Evolutionary conservation across 1,140 invertebrate species (phyloP).

Genomic region (Adoxophyes honmai): DNA sequence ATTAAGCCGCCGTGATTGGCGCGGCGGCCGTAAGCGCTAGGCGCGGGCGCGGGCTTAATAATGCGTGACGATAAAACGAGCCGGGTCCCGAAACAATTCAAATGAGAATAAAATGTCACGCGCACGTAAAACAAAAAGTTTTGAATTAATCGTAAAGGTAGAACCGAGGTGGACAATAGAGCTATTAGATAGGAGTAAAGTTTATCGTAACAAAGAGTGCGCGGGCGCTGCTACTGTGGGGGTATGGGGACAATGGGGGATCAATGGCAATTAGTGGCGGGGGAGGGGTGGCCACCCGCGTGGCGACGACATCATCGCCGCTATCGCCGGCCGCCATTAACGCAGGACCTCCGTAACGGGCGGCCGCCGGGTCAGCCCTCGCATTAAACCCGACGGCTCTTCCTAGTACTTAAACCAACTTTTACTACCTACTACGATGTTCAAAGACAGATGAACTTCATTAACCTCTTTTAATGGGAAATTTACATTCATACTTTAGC

Average conservation of each 20-base stretch:
- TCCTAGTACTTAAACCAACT: too few relatives aligned
- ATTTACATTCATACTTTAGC: too few relatives aligned
- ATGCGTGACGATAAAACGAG: conserved; percentile 6
- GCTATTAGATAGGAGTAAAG: conserved; percentile 10
- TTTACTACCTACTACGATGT: too few relatives aligned
- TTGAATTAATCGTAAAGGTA: conserved; percentile 12
- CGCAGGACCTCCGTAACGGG: not conserved
- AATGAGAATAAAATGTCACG: conserved; percentile 10
- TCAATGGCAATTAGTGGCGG: not conserved
- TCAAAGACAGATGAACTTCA: too few relatives aligned
- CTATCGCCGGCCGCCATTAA: not conserved
- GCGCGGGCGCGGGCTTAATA: not conserved
- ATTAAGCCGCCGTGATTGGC: not conserved
- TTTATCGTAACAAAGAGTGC: conserved; percentile 8
- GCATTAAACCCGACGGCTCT: too few relatives aligned
- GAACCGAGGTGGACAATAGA: conserved; percentile 7
- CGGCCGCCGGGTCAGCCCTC: too few relatives aligned
- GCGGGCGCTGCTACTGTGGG: not conserved
- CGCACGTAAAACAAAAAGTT: not conserved
- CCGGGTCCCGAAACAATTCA: conserved; percentile 5
- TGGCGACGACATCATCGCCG: conserved; percentile 7
- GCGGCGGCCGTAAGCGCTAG: not conserved
- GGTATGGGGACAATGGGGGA: not conserved
- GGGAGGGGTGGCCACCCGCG: not conserved
- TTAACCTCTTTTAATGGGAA: too few relatives aligned